These are phyloP conservation scores for Brachionichthys hirsutus DNA, from an alignment of 2,113 vertebrate genomes.

Conservation along the genomic window DNA sequence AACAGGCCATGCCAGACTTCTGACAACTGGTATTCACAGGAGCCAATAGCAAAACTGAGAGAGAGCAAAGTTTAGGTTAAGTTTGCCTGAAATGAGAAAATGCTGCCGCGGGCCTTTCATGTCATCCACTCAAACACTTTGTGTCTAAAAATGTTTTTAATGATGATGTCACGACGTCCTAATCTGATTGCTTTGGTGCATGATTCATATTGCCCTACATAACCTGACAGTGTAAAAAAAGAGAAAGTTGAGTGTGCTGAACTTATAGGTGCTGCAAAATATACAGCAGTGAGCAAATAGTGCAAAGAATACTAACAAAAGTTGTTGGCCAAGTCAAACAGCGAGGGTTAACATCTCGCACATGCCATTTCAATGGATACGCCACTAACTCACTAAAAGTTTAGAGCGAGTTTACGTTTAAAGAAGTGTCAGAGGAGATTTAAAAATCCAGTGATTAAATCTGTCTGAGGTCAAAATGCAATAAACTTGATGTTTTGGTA, in stretches of 20 bases:
- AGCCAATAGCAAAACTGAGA: conserved; percentile 62
- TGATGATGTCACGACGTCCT: conserved; percentile 75
- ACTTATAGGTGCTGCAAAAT: conserved; percentile 20
- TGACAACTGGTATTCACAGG: conserved; percentile 74
- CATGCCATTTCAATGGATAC: neutral
- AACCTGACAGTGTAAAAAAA: neutral
- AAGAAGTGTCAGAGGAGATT: neutral
- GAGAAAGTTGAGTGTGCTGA: conserved; percentile 25
- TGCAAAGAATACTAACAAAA: conserved; percentile 8
- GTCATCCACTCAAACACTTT: conserved; percentile 57
- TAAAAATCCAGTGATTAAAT: neutral
- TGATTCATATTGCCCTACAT: conserved; percentile 41
- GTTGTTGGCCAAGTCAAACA: conserved; percentile 11
- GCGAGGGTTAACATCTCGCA: neutral
- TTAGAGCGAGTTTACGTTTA: neutral
- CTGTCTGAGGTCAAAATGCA: neutral
- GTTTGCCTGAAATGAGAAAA: conserved; percentile 82
- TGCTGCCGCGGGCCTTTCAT: conserved; percentile 78
- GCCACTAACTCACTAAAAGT: too few relatives aligned
- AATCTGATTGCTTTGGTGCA: conserved; percentile 73
- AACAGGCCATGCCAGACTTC: conserved; percentile 75
- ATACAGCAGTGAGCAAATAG: conserved; percentile 6
- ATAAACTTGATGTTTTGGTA: too few relatives aligned
- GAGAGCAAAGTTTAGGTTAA: conserved; percentile 74
- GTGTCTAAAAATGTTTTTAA: conserved; percentile 68